phyloP scores from a whole-genome alignment of 2,888 invertebrate species.

The Conchocele bisecta region DNA sequence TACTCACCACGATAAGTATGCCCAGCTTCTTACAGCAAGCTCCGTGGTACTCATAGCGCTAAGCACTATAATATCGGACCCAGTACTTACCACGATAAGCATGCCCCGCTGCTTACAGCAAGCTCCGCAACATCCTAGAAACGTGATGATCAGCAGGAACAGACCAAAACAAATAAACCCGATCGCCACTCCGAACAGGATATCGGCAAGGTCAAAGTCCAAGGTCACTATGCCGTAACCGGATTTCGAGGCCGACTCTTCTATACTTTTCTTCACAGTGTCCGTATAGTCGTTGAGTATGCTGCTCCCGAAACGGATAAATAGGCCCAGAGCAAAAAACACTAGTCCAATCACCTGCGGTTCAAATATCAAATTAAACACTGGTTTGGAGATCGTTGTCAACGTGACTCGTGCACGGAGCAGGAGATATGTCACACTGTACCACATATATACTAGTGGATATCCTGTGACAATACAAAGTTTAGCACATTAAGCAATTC shows the following conservation, averaged over 20 bases:
- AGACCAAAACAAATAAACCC: constrained; percentile 65
- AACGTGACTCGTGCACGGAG: no score
- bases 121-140: constrained; percentile 67
- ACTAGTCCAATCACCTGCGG: constrained; percentile 49
- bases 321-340: constrained; percentile 47
- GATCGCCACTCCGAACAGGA: constrained; percentile 47
- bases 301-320: constrained; percentile 37
- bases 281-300: constrained; percentile 40
- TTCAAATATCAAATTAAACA: no score
- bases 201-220: constrained; percentile 28
- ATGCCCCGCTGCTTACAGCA: constrained; percentile 60
- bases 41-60: no score
- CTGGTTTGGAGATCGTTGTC: no score
- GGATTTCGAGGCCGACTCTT: constrained; percentile 30
- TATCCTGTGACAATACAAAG: no score
- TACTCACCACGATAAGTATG: no score
- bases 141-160: constrained; percentile 56
- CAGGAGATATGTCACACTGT: no score
- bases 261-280: constrained; percentile 25
- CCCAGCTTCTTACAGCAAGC: no score
- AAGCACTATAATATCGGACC: background rate
- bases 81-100: constrained; percentile 42
- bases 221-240: constrained; percentile 39
- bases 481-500: no score
- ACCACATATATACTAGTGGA: no score